Evolutionary conservation across 1,140 invertebrate genomes (phyloP), one percentile per base, ranked within the genome.

Genomic region (Lutraria rhynchaena): DNA sequence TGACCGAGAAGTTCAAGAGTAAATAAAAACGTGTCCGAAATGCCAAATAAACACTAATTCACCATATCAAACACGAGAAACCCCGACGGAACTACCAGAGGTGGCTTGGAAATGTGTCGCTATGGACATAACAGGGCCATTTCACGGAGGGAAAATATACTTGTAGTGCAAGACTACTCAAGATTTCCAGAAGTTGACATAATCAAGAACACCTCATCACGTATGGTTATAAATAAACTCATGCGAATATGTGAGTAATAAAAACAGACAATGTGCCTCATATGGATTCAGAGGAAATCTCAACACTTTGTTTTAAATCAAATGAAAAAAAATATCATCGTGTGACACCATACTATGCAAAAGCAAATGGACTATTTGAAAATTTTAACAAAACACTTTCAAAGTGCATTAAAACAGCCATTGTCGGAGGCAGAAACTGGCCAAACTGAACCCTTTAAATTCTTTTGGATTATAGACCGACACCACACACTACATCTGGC

Each of bases 311-410:
- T 15, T 41, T 41, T 41, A 41, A 41, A 41, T 5, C 5, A n/a
- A 24, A 58, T 29, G 17, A 27, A 61, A 61, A 35, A 35, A 61
- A 33, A 37, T 33, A 61, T 35, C 58, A 61, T 19, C 13, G 33
- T 3, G 58, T 61, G 7, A 61, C 11, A 61, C 15, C 7, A 61
- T 33, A 27, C 15, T 4, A 35, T 3, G 19, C 15, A 3, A 0
- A 33, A 35, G 9, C 13, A 4, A 63, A 63, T 7, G 11, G 60
- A 63, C 35, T 22, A 5, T 1, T 24, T 4, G 15, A 15, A 63
- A 63, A 63, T 44, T 41, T 63, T 11, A 63, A 63, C 35, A 63
- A 44, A 63, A 41, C 15, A 33, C n/a, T 4, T 44, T 33, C 33
- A 41, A 63, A 63, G 44, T 63, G 37, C 37, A 41, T 41, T 41